Base-by-base conservation (phyloP, 2,888 invertebrate species). In the Liodrosophila aerea region DNA sequence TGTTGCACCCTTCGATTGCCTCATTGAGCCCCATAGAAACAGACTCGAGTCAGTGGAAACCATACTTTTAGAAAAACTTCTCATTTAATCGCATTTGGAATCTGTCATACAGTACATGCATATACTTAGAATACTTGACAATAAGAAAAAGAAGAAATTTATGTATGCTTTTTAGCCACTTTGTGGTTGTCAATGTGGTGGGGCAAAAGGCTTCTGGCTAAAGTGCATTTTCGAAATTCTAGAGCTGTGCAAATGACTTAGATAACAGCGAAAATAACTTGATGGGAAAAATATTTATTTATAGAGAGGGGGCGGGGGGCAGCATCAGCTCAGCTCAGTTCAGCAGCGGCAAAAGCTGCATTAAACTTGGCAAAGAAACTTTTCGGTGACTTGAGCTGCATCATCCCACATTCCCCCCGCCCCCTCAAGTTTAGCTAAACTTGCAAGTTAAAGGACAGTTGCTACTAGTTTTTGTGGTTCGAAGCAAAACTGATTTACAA, bases 341-440 rank as follows among this genome's bases (percentile, higher is more conserved):
- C 41, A 30, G 30, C 16, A 27, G 31, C 41, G 53, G 16, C 27
- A 49, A 49, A 30, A 50, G 33, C 33, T 58, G 73, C 54, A 67
- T 58, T 52, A 31, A 76, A 78, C 71, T 61, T 69, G 59, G 50
- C 54, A 54, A 22, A 50, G 29, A 71, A 82, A 83, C 61, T 83
- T 76, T 67, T 37, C n/a, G 63, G 61, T 60, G 29, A 45, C 34
- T 44, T 30, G 41, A 7, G 64, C 54, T 71, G 64, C 36, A 22
- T 22, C 22, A 22, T 4, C 22, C 22, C 13, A 63, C 54, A 57
- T 58, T 45, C 44, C 34, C 59, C 46, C 57, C 54, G 56, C 43
- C 44, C 34, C 59, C 46, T 57, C 54, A 58, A 84, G 72, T 67
- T 85, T 47, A 36, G 45, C 49, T 30, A 34, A 78, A 85, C 62